A percentile compares a stretch with the other conserved stretches of the same genome.
Evolutionary conservation across 2,797 vertebrate genomes (phyloP).

Genomic region (Lutjanus argentimaculatus): DNA sequence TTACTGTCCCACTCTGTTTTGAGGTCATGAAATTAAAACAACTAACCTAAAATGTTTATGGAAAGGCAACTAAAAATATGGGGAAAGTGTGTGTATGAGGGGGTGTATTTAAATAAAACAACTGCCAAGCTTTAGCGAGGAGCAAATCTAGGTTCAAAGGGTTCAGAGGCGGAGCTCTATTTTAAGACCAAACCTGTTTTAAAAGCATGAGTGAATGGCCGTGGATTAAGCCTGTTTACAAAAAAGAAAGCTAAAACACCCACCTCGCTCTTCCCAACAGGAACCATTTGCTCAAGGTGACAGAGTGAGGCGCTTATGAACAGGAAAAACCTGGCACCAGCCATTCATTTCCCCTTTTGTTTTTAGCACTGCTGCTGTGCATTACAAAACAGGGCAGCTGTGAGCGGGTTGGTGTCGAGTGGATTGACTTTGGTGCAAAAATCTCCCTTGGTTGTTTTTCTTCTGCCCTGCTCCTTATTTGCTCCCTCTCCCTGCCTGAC

Average conservation of each 20-base stretch:
- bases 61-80: background rate
- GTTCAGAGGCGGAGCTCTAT: conserved; percentile 8
- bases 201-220: conserved; percentile 2
- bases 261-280: conserved; percentile 25
- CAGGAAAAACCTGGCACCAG: conserved; percentile 47
- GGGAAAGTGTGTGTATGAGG: background rate
- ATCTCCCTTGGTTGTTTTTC: conserved; percentile 42
- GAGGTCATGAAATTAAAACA: background rate
- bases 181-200: conserved; percentile 29
- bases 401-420: conserved; percentile 41
- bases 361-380: conserved; percentile 33
- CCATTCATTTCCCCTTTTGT: conserved; percentile 36
- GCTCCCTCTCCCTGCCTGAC: conserved; percentile 37
- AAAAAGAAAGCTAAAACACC: conserved; percentile 7
- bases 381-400: conserved; percentile 59
- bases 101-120: background rate
- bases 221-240: conserved; percentile 9
- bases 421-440: conserved; percentile 48
- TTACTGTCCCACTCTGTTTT: background rate
- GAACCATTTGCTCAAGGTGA: conserved; percentile 55
- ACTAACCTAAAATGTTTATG: background rate
- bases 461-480: conserved; percentile 46
- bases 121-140: background rate
- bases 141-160: conserved; percentile 20
- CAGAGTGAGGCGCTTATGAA: conserved; percentile 24